Evolutionary conservation across 92 coral and sea anemone genomes (phyloP), one percentile per base, ranked within the genome.

Genomic region (Parazoanthus swiftii): DNA sequence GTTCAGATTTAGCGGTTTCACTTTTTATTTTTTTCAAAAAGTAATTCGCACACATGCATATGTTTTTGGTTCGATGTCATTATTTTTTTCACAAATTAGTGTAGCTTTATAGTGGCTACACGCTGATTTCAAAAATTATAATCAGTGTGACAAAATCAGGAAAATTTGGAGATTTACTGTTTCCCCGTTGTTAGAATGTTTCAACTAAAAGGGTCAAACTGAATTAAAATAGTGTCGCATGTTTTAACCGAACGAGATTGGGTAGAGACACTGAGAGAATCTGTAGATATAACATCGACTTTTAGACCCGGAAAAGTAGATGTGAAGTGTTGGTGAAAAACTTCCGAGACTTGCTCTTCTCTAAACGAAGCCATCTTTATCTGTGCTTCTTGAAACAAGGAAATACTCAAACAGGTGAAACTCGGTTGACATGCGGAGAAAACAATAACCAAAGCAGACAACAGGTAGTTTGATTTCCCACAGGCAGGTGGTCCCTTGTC

Each of bases 401-500:
- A 70, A 11, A 26, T 46, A n/a, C 14, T 44, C 77, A 72, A 43
- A 46, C 87, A 71, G 87, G 37, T 70, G 63, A 84, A 84, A 13
- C 1, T 44, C 42, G n/a, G 42, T 37, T 63, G 36, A 13, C 65
- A 79, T 33, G 21, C 42, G 42, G 74, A 44, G 74, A 51, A 46
- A 84, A 84, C 78, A 84, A 71, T 70, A 26, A 71, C 87, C 42
- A 4, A 71, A 11, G 63, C 46, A 46, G 35, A 84, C 78, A 84
- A 71, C 87, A 70, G 87, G 87, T 84, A 48, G 70, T 70, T 70
- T 71, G 43, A 68, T 72, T 70, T 48, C 16, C 8, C 20, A 3
- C 7, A 8, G 46, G 79, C 87, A 72, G 87, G 87, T 84, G 87
- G 87, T 70, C 67, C 26, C 65, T 84, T 84, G 87, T 84, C 48